Evolutionary conservation across 2,113 vertebrate species (phyloP).

Genomic region (Poecile atricapillus): DNA sequence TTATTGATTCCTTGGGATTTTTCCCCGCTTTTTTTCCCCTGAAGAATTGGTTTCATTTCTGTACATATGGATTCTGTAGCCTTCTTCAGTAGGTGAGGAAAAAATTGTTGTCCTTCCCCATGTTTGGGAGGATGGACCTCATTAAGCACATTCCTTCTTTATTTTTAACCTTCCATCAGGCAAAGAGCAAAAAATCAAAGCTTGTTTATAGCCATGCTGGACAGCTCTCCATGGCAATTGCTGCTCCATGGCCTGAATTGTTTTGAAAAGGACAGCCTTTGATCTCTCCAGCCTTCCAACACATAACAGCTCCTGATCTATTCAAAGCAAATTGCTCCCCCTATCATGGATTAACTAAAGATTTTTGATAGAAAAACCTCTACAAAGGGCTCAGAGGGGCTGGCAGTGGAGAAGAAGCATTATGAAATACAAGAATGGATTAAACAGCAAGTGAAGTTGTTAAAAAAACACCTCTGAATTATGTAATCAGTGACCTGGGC

Average conservation of each 20-base stretch:
- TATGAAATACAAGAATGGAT: not conserved
- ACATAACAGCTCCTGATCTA: not conserved
- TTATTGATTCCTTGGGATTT: not conserved
- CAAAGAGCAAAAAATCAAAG: not conserved
- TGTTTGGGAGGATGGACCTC: not conserved
- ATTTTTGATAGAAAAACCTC: not conserved
- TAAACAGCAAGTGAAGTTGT: not conserved
- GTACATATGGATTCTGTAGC: not conserved
- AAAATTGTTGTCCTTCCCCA: not conserved
- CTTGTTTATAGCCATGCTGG: not conserved
- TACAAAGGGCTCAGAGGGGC: not conserved
- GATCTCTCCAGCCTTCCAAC: not conserved
- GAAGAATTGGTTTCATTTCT: not conserved
- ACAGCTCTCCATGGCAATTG: not conserved
- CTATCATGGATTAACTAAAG: not conserved
- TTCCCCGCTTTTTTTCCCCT: accelerated
- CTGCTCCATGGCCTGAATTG: not conserved
- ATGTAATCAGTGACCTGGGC: not conserved
- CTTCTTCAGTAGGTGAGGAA: not conserved
- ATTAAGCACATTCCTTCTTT: not conserved
- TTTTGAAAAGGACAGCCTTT: not conserved
- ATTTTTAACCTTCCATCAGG: not conserved
- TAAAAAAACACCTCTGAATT: not conserved
- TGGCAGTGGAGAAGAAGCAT: not conserved
- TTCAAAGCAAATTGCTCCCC: not conserved